Evolutionary conservation across 2,113 vertebrate species (phyloP).

Genomic region (Lampris megalopsis): DNA sequence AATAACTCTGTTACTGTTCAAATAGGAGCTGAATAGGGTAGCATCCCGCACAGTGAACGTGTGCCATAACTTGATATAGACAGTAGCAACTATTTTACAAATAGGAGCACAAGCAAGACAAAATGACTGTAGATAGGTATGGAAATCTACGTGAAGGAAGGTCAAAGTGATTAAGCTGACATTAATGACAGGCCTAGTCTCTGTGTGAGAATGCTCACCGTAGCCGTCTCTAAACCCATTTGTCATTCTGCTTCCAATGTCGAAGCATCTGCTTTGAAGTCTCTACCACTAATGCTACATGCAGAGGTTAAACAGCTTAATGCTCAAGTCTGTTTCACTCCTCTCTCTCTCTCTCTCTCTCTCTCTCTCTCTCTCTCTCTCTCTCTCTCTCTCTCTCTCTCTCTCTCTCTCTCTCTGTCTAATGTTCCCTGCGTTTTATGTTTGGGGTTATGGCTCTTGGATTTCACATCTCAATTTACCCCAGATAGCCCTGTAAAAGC

Average conservation of each 20-base stretch:
- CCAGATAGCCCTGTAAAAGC: slow-evolving; percentile 64
- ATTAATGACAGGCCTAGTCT: slow-evolving; percentile 82
- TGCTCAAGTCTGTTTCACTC: slow-evolving; percentile 80
- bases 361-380: slow-evolving; percentile 6
- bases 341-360: slow-evolving; percentile 61
- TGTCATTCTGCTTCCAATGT: slow-evolving; percentile 78
- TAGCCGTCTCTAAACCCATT: slow-evolving; percentile 77
- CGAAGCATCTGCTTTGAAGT: slow-evolving; percentile 83
- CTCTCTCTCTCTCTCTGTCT: slow-evolving; percentile 31
- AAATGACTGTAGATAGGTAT: slow-evolving; percentile 82
- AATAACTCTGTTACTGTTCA: neutral
- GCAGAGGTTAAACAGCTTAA: slow-evolving; percentile 85
- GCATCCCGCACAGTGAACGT: slow-evolving; percentile 19
- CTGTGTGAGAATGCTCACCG: slow-evolving; percentile 76
- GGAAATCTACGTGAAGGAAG: slow-evolving; percentile 83
- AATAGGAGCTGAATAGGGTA: slow-evolving; percentile 6
- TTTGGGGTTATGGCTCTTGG: slow-evolving; percentile 69
- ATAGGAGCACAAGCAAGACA: slow-evolving; percentile 56
- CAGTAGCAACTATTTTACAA: slow-evolving; percentile 55
- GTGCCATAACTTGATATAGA: slow-evolving; percentile 31
- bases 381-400: slow-evolving; percentile 24
- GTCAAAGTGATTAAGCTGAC: slow-evolving; percentile 86
- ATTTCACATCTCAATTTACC: slow-evolving; percentile 83
- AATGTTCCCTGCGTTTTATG: slow-evolving; percentile 74
- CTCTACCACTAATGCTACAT: slow-evolving; percentile 82